Evolutionary conservation across 2,797 vertebrate genomes (phyloP).

Genomic region (Nyctibius grandis): DNA sequence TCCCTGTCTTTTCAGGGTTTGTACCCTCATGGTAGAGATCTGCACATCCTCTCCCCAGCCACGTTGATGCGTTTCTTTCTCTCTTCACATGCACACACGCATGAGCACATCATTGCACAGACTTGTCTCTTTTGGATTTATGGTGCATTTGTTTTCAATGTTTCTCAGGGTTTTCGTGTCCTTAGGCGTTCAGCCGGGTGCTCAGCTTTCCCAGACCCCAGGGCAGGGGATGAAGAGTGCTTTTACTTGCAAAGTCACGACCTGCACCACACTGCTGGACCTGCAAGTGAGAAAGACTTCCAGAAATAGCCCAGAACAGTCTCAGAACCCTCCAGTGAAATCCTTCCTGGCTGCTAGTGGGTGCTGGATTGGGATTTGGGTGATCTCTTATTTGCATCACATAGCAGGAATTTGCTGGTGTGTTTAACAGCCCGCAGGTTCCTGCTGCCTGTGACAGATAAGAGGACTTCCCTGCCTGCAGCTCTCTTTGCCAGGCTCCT

Average conservation of each 20-base stretch:
- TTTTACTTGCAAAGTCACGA: background rate
- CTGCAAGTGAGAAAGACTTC: background rate
- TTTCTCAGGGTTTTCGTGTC: background rate
- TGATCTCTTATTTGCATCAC: background rate
- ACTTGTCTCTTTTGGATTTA: background rate
- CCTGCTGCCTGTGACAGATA: background rate
- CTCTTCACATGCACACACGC: rapidly evolving
- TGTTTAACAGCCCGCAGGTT: background rate
- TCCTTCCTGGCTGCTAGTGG: background rate
- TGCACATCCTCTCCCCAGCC: background rate
- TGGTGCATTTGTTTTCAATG: background rate
- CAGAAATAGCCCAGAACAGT: background rate
- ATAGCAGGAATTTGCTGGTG: background rate
- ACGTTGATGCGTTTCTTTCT: background rate
- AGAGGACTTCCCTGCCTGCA: background rate
- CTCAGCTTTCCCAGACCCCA: background rate
- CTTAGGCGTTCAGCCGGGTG: rapidly evolving
- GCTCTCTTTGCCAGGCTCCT: background rate
- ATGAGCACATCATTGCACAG: background rate
- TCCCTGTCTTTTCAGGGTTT: background rate
- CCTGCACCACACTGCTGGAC: background rate
- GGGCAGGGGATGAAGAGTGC: background rate
- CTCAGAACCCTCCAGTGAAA: background rate
- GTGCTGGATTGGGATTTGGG: background rate
- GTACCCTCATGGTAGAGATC: background rate